phyloP scores from a whole-genome alignment of 2,888 invertebrate genomes.

The Acronicta leporina region DNA sequence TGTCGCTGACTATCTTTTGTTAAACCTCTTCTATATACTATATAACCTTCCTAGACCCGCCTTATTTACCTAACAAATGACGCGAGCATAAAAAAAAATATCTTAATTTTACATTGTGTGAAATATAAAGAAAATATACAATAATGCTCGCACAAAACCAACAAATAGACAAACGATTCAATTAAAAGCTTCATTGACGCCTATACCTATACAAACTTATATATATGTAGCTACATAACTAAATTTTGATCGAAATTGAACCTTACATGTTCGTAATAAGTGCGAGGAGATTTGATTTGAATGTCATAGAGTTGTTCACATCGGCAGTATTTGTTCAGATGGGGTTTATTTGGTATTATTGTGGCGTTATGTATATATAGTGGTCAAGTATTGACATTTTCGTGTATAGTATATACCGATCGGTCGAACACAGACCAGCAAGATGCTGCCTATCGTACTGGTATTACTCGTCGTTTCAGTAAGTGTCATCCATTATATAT shows the following conservation, averaged over 20 bases:
- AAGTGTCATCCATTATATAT: conserved; percentile 58
- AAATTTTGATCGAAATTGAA: conserved; percentile 28
- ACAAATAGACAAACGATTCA: conserved; percentile 68
- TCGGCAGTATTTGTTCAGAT: conserved; percentile 70
- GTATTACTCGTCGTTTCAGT: conserved; percentile 78
- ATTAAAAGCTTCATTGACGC: conserved; percentile 74
- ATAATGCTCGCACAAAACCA: conserved; percentile 59
- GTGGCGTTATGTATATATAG: conserved; percentile 78
- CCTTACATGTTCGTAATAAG: conserved; percentile 11
- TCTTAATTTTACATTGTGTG: conserved; percentile 74
- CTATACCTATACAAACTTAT: conserved; percentile 48
- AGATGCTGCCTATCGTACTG: conserved; percentile 79
- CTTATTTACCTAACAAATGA: conserved; percentile 65
- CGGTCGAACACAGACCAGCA: conserved; percentile 77
- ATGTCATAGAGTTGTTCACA: conserved; percentile 41
- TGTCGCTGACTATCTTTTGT: not conserved
- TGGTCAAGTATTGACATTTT: conserved; percentile 44
- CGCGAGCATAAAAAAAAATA: conserved; percentile 57
- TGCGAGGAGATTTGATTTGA: not conserved
- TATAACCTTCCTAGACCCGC: conserved; percentile 15
- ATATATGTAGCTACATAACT: conserved; percentile 7
- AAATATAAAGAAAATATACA: conserved; percentile 63
- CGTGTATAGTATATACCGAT: conserved; percentile 86
- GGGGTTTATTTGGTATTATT: conserved; percentile 63
- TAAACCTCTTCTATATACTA: not conserved